Evolutionary conservation across 2,113 vertebrate genomes (phyloP), one percentile per base, ranked within the genome.

Genomic region (Ophthalmolycus amberensis): DNA sequence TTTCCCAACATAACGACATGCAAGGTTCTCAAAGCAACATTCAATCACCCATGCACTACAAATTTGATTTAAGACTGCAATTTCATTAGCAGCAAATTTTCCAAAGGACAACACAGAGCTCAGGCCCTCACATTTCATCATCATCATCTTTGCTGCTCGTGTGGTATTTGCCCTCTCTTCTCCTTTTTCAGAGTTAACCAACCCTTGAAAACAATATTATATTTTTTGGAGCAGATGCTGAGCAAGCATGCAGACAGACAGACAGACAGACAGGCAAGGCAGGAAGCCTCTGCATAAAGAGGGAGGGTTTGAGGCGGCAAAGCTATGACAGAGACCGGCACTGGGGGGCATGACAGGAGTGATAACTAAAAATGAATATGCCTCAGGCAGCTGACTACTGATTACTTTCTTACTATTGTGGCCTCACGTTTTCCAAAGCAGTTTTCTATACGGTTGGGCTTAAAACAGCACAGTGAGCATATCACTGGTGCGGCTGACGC

Each of bases 341-440:
- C 71, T 42, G 79, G 83, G 64, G 74, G 83, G 89, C 83, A 87
- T 84, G 87, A 92, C 89, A 86, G 80, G 73, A 76, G 83, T 79
- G 86, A 84, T 91, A 90, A 89, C 90, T 93, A 91, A 90, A 92
- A 92, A 91, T 89, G 88, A 93, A 94, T 90, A 89, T 90, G 90
- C 92, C 87, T 48, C 77, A 75, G 85, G 92, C 91, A 89, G 87
- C 79, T 83, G 88, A 85, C 80, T 83, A 65, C 76, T 94, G 91
- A 95, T 95, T 95, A 94, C 91, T 71, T 91, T 82, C 90, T 75
- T 74, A 88, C 92, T 92, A 90, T 92, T 91, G 93, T 90, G 86
- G 91, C 88, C 42, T 84, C 81, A 85, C 66, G 85, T 88, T 90
- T 83, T 90, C 78, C 68, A 46, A 75, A 84, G 89, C 68, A 76